These are phyloP conservation scores for Ophion obscuratus DNA, from an alignment of 2,888 invertebrate genomes.

Conservation along the genomic window DNA sequence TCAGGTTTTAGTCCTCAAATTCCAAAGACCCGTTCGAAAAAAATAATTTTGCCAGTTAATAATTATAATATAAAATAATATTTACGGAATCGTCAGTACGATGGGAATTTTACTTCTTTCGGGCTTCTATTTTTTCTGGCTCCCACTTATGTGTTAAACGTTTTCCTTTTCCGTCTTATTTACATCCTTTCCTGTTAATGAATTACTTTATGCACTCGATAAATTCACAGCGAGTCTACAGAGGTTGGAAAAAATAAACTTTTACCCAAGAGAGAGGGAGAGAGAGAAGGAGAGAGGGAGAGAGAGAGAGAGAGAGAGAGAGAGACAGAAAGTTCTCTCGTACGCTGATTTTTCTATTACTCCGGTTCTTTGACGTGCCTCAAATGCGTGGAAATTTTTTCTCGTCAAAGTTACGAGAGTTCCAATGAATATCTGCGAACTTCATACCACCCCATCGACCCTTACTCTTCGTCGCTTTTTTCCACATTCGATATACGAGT, in stretches of 20 bases:
- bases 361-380: neutral
- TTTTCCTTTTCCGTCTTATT: neutral
- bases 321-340: no score
- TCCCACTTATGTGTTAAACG: neutral
- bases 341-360: neutral
- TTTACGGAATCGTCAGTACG: no score
- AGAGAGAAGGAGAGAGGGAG: neutral
- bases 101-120: neutral
- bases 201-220: slow-evolving; percentile 17
- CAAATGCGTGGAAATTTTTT: slow-evolving; percentile 12
- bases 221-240: neutral
- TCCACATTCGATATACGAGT: neutral
- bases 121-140: neutral
- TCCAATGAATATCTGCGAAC: neutral
- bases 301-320: no score
- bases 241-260: neutral
- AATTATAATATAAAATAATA: no score
- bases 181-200: neutral
- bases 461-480: slow-evolving; percentile 5
- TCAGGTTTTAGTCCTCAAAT: no score
- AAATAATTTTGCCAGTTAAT: no score
- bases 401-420: slow-evolving; percentile 2
- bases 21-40: no score
- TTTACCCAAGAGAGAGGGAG: neutral
- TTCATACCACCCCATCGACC: neutral